Percentiles rank a stretch among this genome's conserved stretches.
Evolutionary conservation across 2,888 invertebrate species (phyloP).

Genomic region (Steromphala cineraria): DNA sequence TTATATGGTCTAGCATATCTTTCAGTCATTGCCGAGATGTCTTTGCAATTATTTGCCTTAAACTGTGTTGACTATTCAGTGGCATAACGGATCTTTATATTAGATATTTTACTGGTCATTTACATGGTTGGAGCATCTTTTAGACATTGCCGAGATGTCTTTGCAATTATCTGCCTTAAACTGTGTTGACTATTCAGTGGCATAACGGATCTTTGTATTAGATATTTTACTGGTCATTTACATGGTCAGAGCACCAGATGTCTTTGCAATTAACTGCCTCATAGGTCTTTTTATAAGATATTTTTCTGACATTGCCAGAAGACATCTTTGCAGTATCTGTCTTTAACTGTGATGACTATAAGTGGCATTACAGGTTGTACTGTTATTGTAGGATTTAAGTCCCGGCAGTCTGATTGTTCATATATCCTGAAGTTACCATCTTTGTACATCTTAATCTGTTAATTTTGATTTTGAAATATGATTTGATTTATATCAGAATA

Average conservation of each 20-base stretch:
- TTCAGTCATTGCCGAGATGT: background rate
- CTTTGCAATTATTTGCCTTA: background rate
- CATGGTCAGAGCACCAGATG: background rate
- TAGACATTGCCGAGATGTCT: background rate
- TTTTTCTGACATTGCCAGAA: background rate
- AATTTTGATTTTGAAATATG: no score
- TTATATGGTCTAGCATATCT: background rate
- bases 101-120: background rate
- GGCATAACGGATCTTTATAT: constrained; percentile 10
- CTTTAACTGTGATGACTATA: background rate
- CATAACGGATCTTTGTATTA: constrained; percentile 2
- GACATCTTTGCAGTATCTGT: background rate
- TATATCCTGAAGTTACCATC: no score
- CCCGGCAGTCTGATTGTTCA: background rate
- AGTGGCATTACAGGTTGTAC: constrained; percentile 2
- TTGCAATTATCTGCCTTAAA: background rate
- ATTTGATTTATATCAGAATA: no score
- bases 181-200: constrained; percentile 11
- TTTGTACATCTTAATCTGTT: no score
- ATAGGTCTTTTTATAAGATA: constrained; percentile 1
- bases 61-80: constrained; percentile 10
- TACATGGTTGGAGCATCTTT: background rate
- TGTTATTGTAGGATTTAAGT: no score
- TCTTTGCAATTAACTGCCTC: background rate
- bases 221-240: background rate